These are phyloP conservation scores for Bradypodion pumilum DNA, from an alignment of 2,797 vertebrate species.

Conservation along the genomic window DNA sequence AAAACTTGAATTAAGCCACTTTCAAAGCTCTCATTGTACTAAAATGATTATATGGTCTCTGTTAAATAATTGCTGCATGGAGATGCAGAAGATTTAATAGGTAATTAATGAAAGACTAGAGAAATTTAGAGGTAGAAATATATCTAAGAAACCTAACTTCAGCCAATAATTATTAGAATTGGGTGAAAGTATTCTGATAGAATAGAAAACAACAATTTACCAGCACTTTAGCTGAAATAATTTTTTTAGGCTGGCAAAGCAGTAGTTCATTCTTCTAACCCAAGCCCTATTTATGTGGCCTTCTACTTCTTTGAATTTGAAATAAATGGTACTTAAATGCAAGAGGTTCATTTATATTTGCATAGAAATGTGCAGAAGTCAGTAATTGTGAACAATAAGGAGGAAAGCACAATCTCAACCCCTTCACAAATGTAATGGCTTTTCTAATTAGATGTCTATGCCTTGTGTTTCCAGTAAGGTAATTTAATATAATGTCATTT, in stretches of 20 bases:
- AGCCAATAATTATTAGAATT: conserved; percentile 3
- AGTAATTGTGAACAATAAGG: background rate
- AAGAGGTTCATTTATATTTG: background rate
- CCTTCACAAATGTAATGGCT: background rate
- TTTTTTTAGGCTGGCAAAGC: background rate
- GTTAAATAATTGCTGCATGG: conserved; percentile 21
- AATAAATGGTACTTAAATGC: conserved; percentile 10
- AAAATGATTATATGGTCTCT: background rate
- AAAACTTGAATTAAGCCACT: background rate
- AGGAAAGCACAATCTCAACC: background rate
- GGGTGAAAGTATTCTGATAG: background rate
- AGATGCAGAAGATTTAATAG: background rate
- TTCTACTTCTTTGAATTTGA: background rate
- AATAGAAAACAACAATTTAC: background rate
- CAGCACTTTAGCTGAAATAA: background rate
- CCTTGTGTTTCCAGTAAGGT: background rate
- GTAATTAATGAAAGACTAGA: conserved; percentile 2
- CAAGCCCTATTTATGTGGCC: background rate
- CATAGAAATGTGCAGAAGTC: background rate
- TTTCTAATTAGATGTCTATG: background rate
- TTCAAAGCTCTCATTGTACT: background rate
- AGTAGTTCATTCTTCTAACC: rapidly evolving
- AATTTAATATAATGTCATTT: background rate
- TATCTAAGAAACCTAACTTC: conserved; percentile 14
- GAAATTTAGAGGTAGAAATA: background rate